These are phyloP conservation scores for Heterodera filipjevi DNA, from an alignment of 2,888 invertebrate genomes.

Conservation along the genomic window DNA sequence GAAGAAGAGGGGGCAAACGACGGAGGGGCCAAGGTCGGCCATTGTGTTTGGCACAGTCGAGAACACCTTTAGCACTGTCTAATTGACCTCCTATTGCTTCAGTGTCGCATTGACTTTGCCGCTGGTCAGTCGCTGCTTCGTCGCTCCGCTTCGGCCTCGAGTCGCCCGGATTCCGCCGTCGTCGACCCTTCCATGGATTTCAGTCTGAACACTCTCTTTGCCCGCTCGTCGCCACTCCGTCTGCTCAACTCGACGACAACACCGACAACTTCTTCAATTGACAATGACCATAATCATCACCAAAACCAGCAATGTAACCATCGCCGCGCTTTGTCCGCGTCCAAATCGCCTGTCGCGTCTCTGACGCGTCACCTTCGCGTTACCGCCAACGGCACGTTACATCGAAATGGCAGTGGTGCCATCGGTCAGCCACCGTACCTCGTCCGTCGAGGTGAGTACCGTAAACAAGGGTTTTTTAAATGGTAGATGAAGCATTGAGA, in stretches of 20 bases:
- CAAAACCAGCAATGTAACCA: neutral
- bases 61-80: no score
- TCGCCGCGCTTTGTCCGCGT: neutral
- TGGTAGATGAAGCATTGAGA: no score
- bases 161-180: neutral
- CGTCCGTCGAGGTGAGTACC: neutral
- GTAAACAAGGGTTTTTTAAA: no score
- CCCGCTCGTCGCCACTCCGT: neutral
- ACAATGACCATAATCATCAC: neutral
- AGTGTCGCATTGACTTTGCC: neutral
- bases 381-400: neutral
- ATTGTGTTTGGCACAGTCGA: neutral
- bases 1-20: neutral
- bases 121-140: neutral
- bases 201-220: neutral
- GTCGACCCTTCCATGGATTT: neutral
- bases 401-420: neutral
- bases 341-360: neutral
- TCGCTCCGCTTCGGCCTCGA: neutral
- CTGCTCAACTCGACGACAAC: neutral
- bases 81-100: neutral
- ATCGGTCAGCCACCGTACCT: slow-evolving; percentile 3
- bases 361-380: neutral
- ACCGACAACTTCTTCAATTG: neutral
- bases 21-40: neutral